These are phyloP conservation scores for Synchiropus splendidus DNA, from an alignment of 2,113 vertebrate species.

Conservation along the genomic window DNA sequence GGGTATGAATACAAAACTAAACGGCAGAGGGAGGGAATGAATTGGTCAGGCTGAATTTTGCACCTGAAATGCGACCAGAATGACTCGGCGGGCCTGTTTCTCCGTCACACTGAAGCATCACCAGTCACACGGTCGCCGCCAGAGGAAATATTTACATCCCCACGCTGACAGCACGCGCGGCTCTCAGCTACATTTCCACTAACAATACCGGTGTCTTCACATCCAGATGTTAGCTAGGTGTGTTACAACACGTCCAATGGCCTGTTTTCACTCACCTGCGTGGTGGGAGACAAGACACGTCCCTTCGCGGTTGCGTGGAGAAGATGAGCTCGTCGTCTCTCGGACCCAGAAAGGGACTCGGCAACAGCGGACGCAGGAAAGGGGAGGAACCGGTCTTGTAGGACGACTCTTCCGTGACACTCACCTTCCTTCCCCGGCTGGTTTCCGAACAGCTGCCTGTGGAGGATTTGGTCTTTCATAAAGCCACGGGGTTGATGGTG, in stretches of 20 bases:
- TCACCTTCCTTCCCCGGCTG: background rate
- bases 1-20: background rate
- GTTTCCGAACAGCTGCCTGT: background rate
- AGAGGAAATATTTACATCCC: no score
- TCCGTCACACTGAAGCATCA: conserved; percentile 9
- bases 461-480: conserved; percentile 9
- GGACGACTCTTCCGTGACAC: no score
- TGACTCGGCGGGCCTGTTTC: conserved; percentile 14
- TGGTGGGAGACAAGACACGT: conserved; percentile 3
- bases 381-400: no score
- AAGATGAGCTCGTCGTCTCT: background rate
- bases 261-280: background rate
- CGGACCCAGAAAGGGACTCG: no score
- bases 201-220: no score
- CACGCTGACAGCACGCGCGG: no score
- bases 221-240: no score
- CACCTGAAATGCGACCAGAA: no score
- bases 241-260: background rate
- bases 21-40: background rate
- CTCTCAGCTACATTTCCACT: no score
- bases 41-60: no score
- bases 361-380: no score
- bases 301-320: background rate
- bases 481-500: conserved; percentile 2
- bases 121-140: background rate